Percentiles rank a stretch among this genome's conserved stretches.
Evolutionary conservation across 2,797 vertebrate species (phyloP).

Genomic region (Acipenser oxyrinchus): DNA sequence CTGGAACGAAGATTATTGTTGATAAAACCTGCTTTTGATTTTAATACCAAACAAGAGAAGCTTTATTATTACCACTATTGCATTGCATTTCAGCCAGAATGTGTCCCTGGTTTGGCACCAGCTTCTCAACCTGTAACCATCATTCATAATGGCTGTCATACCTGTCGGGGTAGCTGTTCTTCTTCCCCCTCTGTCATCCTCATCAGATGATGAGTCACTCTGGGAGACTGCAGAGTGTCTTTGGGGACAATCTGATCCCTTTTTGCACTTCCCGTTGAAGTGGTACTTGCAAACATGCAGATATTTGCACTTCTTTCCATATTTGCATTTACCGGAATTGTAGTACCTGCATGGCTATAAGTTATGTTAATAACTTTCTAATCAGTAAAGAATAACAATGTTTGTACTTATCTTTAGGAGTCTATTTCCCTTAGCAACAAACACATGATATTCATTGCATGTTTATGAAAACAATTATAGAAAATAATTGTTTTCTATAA

Average conservation of each 20-base stretch:
- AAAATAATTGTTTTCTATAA: too few species aligned
- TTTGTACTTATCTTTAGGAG: background rate
- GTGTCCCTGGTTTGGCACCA: too few species aligned
- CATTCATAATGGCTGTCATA: too few species aligned
- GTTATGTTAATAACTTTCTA: too few species aligned
- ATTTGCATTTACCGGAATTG: background rate
- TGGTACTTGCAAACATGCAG: constrained; percentile 1
- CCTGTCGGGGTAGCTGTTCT: background rate
- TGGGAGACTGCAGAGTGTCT: background rate
- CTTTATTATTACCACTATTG: too few species aligned
- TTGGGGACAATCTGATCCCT: background rate
- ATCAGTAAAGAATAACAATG: background rate
- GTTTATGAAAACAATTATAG: background rate
- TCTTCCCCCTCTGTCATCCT: background rate
- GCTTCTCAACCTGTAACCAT: too few species aligned
- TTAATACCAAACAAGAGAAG: too few species aligned
- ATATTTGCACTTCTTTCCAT: background rate
- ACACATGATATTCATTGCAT: background rate
- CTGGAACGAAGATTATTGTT: too few species aligned
- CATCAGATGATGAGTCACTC: background rate
- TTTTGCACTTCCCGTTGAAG: background rate
- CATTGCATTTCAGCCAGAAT: too few species aligned
- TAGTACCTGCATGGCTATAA: constrained; percentile 2
- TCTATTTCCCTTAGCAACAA: background rate
- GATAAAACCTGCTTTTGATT: too few species aligned